Evolutionary conservation across 2,113 vertebrate genomes (phyloP).

Genomic region (Azemiops feae): DNA sequence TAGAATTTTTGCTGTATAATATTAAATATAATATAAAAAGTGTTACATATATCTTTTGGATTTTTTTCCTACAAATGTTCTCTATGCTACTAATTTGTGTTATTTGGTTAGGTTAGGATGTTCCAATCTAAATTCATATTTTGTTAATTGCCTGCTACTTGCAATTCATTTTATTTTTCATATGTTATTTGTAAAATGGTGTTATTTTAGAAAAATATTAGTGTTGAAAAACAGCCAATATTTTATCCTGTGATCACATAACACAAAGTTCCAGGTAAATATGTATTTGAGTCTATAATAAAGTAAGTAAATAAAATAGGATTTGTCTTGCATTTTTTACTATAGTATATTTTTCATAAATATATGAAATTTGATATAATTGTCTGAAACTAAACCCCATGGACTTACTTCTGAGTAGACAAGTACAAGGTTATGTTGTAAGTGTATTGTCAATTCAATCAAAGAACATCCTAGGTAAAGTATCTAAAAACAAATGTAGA

Average conservation of each 20-base stretch:
- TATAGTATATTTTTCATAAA: not conserved
- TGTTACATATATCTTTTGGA: not conserved
- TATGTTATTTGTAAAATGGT: not conserved
- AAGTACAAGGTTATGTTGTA: not conserved
- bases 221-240: not conserved
- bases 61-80: not conserved
- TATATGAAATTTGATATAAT: not conserved
- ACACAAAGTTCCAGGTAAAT: not conserved
- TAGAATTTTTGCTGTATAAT: not conserved
- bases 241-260: not conserved
- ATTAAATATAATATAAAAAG: not conserved
- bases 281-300: not conserved
- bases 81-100: not conserved
- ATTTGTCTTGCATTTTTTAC: not conserved
- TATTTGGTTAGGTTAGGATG: not conserved
- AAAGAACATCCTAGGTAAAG: not conserved
- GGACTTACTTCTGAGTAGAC: not conserved
- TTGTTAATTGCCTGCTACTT: not conserved
- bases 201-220: not conserved
- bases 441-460: not conserved
- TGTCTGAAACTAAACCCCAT: not conserved
- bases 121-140: not conserved
- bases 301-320: not conserved
- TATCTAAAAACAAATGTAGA: slow-evolving; percentile 32
- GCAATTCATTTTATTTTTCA: not conserved